These are phyloP conservation scores for Sialia sialis DNA, from an alignment of 2,113 vertebrate genomes.

Conservation along the genomic window DNA sequence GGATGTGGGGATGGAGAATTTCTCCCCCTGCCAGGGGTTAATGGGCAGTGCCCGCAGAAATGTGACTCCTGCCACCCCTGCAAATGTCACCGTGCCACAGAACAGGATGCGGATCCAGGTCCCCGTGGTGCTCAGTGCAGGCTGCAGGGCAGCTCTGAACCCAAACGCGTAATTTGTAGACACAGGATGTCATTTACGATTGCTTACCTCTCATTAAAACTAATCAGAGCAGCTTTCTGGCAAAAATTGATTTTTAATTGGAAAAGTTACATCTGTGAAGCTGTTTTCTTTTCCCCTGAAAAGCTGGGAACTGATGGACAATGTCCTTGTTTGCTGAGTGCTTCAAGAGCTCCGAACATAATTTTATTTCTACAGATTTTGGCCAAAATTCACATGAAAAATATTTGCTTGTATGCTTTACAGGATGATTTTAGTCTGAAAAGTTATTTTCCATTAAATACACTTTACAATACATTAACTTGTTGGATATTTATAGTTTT, in stretches of 20 bases:
- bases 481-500: too few species aligned
- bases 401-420: not conserved
- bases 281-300: not conserved
- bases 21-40: slow-evolving; percentile 25
- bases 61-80: not conserved
- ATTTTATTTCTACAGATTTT: not conserved
- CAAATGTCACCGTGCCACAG: slow-evolving; percentile 4
- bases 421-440: not conserved
- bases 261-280: slow-evolving; percentile 7
- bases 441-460: not conserved
- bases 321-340: not conserved
- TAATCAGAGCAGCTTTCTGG: not conserved
- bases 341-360: not conserved
- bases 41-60: slow-evolving; percentile 40
- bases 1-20: not conserved
- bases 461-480: too few species aligned
- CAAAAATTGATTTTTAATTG: slow-evolving; percentile 35
- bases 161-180: not conserved
- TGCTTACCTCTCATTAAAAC: slow-evolving; percentile 37
- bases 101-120: not conserved
- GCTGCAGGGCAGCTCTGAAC: slow-evolving; percentile 31
- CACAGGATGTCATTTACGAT: not conserved
- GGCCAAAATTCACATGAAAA: not conserved
- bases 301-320: not conserved
- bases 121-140: not conserved